A percentile compares a stretch with the other conserved stretches of the same genome.
Conservation (phyloP, 2,888 invertebrate genomes). For the Xestia rhomboidea region DNA sequence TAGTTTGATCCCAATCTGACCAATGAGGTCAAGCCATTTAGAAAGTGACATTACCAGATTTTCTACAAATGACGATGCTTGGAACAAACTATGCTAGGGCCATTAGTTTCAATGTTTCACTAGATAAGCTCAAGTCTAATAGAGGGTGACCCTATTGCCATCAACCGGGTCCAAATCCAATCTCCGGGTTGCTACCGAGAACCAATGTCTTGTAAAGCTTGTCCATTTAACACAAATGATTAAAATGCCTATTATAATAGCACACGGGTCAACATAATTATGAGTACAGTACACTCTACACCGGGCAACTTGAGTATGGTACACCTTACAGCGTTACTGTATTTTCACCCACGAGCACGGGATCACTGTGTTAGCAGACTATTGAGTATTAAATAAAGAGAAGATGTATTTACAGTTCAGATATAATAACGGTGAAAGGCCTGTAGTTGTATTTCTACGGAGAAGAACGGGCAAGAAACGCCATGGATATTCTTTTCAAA, state of each 20-base stretch:
- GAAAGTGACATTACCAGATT: too few relatives aligned
- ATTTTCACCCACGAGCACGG: not conserved
- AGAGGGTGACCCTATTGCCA: not conserved
- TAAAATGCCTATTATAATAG: not conserved
- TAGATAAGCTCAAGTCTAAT: not conserved
- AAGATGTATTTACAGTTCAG: too few relatives aligned
- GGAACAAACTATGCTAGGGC: too few relatives aligned
- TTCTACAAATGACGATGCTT: too few relatives aligned
- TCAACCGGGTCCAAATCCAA: not conserved
- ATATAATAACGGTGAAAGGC: not conserved
- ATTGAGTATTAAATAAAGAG: too few relatives aligned
- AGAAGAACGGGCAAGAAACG: not conserved
- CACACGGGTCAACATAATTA: slow-evolving; percentile 19
- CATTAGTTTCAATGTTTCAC: not conserved
- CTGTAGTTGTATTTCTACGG: not conserved
- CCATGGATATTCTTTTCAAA: not conserved
- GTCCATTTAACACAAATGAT: slow-evolving; percentile 10
- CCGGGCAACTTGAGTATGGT: not conserved
- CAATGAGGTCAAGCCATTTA: too few relatives aligned
- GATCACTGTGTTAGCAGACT: not conserved
- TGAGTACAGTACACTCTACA: not conserved
- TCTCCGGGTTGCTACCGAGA: not conserved
- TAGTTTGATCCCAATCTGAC: too few relatives aligned
- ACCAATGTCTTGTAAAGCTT: not conserved
- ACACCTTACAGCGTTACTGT: not conserved